A percentile compares a stretch with the other conserved stretches of the same genome.
These are phyloP conservation scores for Athalia rosae DNA, from an alignment of 2,888 invertebrate species.

Conservation along the genomic window DNA sequence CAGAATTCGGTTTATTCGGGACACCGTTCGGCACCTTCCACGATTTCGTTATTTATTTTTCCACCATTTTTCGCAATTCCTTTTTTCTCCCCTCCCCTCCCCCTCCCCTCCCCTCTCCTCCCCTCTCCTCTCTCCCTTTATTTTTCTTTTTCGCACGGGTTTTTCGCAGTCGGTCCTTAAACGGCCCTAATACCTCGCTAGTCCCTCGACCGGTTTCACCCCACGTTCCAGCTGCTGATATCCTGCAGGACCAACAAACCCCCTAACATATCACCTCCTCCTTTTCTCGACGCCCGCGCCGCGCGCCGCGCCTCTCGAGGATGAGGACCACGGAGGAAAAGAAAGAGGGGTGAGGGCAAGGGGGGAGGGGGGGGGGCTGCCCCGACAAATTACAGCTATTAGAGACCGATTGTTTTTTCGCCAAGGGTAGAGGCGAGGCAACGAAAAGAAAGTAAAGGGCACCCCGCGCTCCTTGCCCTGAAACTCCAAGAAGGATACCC, in stretches of 20 bases:
- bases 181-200: conserved; percentile 18
- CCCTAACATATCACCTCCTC: neutral
- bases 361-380: conserved; percentile 39
- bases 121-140: conserved; percentile 29
- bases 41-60: conserved; percentile 28
- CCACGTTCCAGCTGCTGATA: neutral
- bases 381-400: conserved; percentile 55
- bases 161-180: conserved; percentile 3
- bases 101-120: neutral
- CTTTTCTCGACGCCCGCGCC: neutral
- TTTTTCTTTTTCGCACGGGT: neutral
- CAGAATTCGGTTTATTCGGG: conserved; percentile 15
- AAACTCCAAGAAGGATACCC: neutral
- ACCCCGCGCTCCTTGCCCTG: conserved; percentile 3
- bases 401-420: conserved; percentile 55
- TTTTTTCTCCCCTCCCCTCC: conserved; percentile 18
- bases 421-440: neutral
- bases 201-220: neutral
- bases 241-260: conserved; percentile 14
- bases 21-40: neutral
- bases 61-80: conserved; percentile 22
- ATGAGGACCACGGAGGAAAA: conserved; percentile 12
- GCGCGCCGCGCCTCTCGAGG: conserved; percentile 1
- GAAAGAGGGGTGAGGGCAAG: conserved; percentile 34
- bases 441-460: neutral